These are phyloP conservation scores for Salminus brasiliensis DNA, from an alignment of 2,113 vertebrate species.

Conservation along the genomic window DNA sequence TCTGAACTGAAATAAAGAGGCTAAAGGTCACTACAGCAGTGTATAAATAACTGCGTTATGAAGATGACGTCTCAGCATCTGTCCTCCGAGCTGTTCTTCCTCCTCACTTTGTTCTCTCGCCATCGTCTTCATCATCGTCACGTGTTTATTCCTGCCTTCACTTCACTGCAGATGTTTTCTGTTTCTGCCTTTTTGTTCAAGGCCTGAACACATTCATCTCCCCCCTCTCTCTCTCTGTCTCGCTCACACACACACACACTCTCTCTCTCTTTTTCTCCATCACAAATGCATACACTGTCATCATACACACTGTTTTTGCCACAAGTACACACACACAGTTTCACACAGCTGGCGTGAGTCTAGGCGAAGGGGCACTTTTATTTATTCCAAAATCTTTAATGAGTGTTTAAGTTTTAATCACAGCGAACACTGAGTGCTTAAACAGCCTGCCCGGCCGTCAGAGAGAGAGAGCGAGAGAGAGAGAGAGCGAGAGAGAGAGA, in stretches of 20 bases:
- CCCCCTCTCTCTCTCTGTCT: background rate
- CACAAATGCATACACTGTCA: background rate
- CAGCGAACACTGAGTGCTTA: background rate
- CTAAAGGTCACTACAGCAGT: background rate
- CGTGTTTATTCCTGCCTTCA: background rate
- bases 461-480: background rate
- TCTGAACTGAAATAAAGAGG: background rate
- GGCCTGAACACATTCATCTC: slow-evolving; percentile 1
- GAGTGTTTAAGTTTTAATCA: background rate
- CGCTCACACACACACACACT: background rate
- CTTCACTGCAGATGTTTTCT: background rate
- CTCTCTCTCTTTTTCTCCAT: too few species aligned
- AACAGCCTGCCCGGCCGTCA: background rate
- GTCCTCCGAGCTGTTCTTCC: background rate
- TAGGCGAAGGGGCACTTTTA: background rate
- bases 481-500: too few species aligned
- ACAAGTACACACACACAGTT: background rate
- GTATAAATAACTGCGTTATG: background rate
- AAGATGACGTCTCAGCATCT: background rate
- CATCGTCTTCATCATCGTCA: background rate
- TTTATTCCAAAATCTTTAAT: background rate
- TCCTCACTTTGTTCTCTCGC: background rate
- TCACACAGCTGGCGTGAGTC: background rate
- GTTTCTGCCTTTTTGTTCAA: background rate
- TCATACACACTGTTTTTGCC: too few species aligned